phyloP scores from a whole-genome alignment of 1,140 invertebrate species.

The Orius insidiosus region DNA sequence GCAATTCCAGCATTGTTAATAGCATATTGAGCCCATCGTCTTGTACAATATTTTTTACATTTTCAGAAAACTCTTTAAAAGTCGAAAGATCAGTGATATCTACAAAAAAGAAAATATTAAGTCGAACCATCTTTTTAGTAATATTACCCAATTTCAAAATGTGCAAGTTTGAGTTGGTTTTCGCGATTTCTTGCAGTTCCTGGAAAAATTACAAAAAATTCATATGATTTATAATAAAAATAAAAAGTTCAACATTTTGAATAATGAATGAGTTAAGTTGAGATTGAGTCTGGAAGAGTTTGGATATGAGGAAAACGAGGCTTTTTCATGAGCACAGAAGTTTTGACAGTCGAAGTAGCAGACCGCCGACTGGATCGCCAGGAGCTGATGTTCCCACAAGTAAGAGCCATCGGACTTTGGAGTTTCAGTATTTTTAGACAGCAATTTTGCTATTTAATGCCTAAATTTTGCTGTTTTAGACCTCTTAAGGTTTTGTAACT shows the following conservation, averaged over 20 bases:
- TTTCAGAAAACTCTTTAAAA: background rate
- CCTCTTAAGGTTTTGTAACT: no score
- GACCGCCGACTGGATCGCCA: background rate
- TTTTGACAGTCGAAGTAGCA: no score
- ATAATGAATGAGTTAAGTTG: background rate
- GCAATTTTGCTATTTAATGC: no score
- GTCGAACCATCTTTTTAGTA: constrained; percentile 1
- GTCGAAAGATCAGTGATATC: background rate
- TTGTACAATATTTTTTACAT: constrained; percentile 36
- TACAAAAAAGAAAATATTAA: constrained; percentile 1
- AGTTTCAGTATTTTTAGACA: no score
- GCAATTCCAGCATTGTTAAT: constrained; percentile 74
- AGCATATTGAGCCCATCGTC: constrained; percentile 59
- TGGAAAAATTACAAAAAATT: constrained; percentile 9
- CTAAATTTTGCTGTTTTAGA: no score
- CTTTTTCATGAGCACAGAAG: no score
- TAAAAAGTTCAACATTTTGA: background rate
- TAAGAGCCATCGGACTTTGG: no score
- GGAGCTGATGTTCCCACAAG: no score
- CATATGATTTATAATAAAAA: no score
- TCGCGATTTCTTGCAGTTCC: constrained; percentile 20
- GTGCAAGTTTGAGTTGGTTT: constrained; percentile 18
- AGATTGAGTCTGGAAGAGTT: background rate
- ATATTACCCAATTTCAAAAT: constrained; percentile 20
- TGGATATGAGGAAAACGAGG: background rate